These are phyloP conservation scores for Drosophila barbarae DNA, from an alignment of 2,888 invertebrate species.

Conservation along the genomic window DNA sequence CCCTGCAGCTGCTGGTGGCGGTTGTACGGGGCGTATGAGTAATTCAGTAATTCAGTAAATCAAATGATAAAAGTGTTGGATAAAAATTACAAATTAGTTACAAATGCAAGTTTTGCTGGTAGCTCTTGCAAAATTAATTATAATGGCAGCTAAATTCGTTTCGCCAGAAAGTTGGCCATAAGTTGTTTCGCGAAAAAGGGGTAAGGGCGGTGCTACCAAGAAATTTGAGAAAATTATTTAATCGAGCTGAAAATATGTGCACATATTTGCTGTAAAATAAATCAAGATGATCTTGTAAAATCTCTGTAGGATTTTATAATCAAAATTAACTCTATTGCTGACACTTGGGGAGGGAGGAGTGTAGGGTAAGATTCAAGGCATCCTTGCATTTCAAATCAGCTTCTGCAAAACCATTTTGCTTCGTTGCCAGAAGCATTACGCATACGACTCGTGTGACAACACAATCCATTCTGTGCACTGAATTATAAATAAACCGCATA, in stretches of 20 bases:
- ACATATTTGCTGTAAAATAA: constrained; percentile 6
- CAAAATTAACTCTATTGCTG: constrained; percentile 16
- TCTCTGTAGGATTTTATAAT: constrained; percentile 13
- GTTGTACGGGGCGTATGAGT: constrained; percentile 49
- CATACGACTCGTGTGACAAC: constrained; percentile 34
- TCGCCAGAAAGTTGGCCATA: constrained; percentile 26
- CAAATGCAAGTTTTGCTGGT: constrained; percentile 18
- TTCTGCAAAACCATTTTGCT: constrained; percentile 6
- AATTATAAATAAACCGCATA: constrained; percentile 62
- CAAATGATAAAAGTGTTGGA: constrained; percentile 34
- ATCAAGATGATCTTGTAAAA: constrained; percentile 1
- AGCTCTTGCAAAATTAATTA: constrained; percentile 54
- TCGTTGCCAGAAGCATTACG: constrained; percentile 15
- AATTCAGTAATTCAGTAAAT: constrained; percentile 45
- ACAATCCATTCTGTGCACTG: constrained; percentile 49
- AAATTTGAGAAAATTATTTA: constrained; percentile 3
- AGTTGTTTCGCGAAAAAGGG: neutral
- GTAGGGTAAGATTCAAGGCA: neutral
- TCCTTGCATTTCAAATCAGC: constrained; percentile 36
- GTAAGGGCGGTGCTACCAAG: neutral
- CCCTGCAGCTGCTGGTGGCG: constrained; percentile 25
- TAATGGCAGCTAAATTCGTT: constrained; percentile 11
- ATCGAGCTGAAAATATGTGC: neutral
- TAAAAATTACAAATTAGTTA: constrained; percentile 29
- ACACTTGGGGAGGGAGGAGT: constrained; percentile 4